Evolutionary conservation across 2,113 vertebrate genomes (phyloP).

Genomic region (Elachura formosa): DNA sequence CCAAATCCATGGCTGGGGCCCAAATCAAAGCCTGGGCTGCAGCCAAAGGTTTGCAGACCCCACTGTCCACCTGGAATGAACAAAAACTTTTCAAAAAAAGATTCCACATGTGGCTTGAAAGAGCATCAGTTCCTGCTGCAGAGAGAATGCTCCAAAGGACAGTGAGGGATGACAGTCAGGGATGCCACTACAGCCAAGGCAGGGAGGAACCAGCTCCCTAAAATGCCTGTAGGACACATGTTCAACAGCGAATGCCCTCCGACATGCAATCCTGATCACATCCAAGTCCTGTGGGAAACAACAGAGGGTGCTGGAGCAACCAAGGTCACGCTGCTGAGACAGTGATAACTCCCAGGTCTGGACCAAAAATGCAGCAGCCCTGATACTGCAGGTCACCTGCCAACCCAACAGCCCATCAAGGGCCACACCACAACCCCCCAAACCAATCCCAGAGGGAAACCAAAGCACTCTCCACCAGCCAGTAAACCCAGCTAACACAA

Average conservation of each 20-base stretch:
- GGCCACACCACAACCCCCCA: background rate
- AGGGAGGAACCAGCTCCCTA: background rate
- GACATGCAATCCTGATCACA: background rate
- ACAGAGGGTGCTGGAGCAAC: accelerated
- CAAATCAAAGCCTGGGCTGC: background rate
- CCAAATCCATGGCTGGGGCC: background rate
- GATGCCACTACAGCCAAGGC: background rate
- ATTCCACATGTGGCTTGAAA: background rate
- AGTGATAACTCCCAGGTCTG: background rate
- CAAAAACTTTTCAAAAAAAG: background rate
- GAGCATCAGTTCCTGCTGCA: background rate
- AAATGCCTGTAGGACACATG: background rate
- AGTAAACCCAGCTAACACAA: background rate
- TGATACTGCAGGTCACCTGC: background rate
- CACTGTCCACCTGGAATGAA: accelerated
- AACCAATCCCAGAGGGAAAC: background rate
- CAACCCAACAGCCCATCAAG: background rate
- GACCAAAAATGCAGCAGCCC: background rate
- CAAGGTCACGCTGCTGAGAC: background rate
- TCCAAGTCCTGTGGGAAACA: background rate
- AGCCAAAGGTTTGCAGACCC: background rate
- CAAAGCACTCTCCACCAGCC: accelerated
- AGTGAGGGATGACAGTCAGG: background rate
- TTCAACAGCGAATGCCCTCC: accelerated
- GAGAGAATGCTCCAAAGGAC: background rate